phyloP scores from a whole-genome alignment of 2,888 invertebrate genomes.

The Mythimna impura region DNA sequence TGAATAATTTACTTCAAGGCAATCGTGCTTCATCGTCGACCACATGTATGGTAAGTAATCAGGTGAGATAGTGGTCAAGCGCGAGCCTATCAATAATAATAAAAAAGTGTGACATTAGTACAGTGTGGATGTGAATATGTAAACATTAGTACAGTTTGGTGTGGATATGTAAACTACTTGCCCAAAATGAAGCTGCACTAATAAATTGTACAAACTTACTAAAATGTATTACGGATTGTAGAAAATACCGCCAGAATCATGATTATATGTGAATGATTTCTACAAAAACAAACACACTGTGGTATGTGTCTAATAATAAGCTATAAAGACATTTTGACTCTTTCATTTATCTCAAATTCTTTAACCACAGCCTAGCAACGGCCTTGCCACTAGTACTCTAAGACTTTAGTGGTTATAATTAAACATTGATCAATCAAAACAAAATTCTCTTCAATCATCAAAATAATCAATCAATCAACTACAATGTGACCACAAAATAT shows the following conservation, averaged over 20 bases:
- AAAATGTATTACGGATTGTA: too few species aligned
- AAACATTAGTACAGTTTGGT: not conserved
- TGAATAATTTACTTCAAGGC: too few species aligned
- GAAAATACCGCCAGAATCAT: too few species aligned
- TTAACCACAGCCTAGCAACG: not conserved
- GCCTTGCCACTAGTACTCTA: not conserved
- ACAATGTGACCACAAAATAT: slow-evolving; percentile 18
- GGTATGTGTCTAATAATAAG: too few species aligned
- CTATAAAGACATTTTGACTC: not conserved
- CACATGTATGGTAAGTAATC: too few species aligned
- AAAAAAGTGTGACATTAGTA: too few species aligned
- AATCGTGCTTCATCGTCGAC: too few species aligned
- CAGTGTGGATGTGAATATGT: too few species aligned
- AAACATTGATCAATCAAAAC: slow-evolving; percentile 18
- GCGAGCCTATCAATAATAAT: too few species aligned
- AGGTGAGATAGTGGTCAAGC: too few species aligned
- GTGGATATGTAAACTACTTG: not conserved
- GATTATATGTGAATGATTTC: too few species aligned
- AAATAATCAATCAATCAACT: slow-evolving; percentile 10
- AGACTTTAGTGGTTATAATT: not conserved
- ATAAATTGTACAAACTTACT: not conserved
- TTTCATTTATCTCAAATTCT: not conserved
- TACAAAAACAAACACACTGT: too few species aligned
- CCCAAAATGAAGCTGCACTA: not conserved
- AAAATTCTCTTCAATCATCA: slow-evolving; percentile 4